phyloP scores from a whole-genome alignment of 2,888 invertebrate species.

The Himalopsyche anomala region DNA sequence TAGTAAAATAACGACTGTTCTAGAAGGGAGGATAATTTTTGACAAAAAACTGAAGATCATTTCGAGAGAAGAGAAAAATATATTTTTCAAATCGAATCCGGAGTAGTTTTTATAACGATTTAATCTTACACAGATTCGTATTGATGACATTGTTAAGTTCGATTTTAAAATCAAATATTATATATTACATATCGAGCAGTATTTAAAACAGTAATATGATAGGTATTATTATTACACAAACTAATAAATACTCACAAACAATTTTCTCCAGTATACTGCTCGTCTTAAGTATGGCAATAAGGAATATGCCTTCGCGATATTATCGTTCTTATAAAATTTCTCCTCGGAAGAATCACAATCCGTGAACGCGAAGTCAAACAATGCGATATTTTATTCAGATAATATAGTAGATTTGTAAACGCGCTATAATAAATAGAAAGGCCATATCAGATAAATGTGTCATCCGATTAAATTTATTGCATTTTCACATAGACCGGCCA shows the following conservation, averaged over 20 bases:
- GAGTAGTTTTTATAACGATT: too few species aligned
- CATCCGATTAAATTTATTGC: constrained; percentile 8
- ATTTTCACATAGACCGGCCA: constrained; percentile 28
- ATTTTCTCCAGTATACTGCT: background rate
- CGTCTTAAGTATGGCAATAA: constrained; percentile 11
- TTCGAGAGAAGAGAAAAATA: too few species aligned
- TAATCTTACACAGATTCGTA: too few species aligned
- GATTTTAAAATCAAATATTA: background rate
- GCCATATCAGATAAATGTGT: constrained; percentile 10
- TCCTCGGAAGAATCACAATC: background rate
- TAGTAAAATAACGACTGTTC: too few species aligned
- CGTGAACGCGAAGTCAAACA: background rate
- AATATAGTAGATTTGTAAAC: constrained; percentile 18
- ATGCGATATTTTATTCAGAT: constrained; percentile 3
- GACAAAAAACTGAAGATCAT: too few species aligned
- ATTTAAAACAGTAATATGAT: background rate
- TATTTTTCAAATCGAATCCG: too few species aligned
- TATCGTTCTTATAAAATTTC: background rate
- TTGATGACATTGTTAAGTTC: too few species aligned
- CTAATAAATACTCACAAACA: background rate
- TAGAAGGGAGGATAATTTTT: too few species aligned
- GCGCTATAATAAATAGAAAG: constrained; percentile 6
- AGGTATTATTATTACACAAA: too few species aligned
- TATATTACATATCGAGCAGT: background rate
- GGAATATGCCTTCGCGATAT: background rate